Evolutionary conservation across 2,113 vertebrate species (phyloP), one percentile per base, ranked within the genome.

Genomic region (Chlamydotis undulata): DNA sequence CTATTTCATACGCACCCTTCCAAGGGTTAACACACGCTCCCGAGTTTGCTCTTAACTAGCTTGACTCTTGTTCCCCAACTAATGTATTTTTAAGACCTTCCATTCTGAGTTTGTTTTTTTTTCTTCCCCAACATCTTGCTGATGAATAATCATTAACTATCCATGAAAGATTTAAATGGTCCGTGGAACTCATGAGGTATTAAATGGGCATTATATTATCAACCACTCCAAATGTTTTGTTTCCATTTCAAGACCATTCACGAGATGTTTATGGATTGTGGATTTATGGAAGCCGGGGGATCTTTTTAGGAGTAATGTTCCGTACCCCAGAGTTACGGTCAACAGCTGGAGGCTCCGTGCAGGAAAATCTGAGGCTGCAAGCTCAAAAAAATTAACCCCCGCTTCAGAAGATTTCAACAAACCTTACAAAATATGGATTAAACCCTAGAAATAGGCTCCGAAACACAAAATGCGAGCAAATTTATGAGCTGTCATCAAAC

Each of bases 271-370:
- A 96, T 65, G 84, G 94, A 14, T 8, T 39, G 80, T 67, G 91
- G 94, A 90, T 97, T 97, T 93, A 95, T 93, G 83, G 92, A 95
- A 96, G 94, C 18, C 93, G n/a, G 57, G 96, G 95, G 96, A 96
- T 87, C 70, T 89, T 95, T 94, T 56, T 8, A 68, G 87, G 76
- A 92, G 87, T 83, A 97, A 97, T 95, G 97, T 97, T 97, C 95
- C 80, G 0, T 91, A 63, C 85, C 77, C 76, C 59, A 19, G 80
- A 87, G 79, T 89, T 85, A 94, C 8, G 39, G 89, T n/a, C 78
- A 79, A 8, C 96, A 97, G 94, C 96, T 97, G 94, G 83, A 96
- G 87, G 49, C 75, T 94, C 76, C 5, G 0, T 15, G 67, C 63
- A 74, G 68, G n/a, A 50, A 89, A 89, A 81, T 4, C 68, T 60